A percentile compares a stretch with the other conserved stretches of the same genome.
Conservation (phyloP, 2,888 invertebrate genomes). For the Acronicta psi region DNA sequence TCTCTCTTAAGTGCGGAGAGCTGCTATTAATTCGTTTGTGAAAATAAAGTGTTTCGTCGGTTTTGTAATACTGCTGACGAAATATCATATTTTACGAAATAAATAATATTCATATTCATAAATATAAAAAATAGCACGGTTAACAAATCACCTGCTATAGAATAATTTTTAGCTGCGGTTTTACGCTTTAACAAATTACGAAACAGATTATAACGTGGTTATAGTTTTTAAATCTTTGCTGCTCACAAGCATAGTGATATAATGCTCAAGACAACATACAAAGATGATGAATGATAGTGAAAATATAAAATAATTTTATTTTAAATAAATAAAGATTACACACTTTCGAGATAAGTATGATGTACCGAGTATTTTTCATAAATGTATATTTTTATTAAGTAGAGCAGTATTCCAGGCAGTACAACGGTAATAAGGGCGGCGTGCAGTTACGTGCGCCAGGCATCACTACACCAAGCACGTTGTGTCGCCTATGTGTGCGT, state of each 20-base stretch:
- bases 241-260: too few relatives aligned
- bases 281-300: too few relatives aligned
- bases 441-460: slow-evolving; percentile 67
- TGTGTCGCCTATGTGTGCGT: slow-evolving; percentile 58
- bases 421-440: slow-evolving; percentile 71
- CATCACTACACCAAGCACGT: slow-evolving; percentile 55
- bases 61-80: slow-evolving; percentile 26
- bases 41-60: slow-evolving; percentile 17
- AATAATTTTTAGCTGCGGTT: slow-evolving; percentile 14
- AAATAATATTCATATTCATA: neutral
- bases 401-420: slow-evolving; percentile 67
- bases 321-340: too few relatives aligned
- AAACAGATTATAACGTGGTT: slow-evolving; percentile 12
- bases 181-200: slow-evolving; percentile 15
- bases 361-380: neutral
- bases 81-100: slow-evolving; percentile 31
- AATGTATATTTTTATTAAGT: slow-evolving; percentile 34
- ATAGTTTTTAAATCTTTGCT: slow-evolving; percentile 4
- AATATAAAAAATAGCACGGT: slow-evolving; percentile 1
- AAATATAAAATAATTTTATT: too few relatives aligned
- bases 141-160: slow-evolving; percentile 15
- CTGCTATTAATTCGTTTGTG: slow-evolving; percentile 13
- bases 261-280: too few relatives aligned
- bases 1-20: slow-evolving; percentile 7
- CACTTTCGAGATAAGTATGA: too few relatives aligned